A percentile compares a stretch with the other conserved stretches of the same genome.
phyloP scores from a whole-genome alignment of 2,113 vertebrate genomes.

The Podilymbus podiceps region DNA sequence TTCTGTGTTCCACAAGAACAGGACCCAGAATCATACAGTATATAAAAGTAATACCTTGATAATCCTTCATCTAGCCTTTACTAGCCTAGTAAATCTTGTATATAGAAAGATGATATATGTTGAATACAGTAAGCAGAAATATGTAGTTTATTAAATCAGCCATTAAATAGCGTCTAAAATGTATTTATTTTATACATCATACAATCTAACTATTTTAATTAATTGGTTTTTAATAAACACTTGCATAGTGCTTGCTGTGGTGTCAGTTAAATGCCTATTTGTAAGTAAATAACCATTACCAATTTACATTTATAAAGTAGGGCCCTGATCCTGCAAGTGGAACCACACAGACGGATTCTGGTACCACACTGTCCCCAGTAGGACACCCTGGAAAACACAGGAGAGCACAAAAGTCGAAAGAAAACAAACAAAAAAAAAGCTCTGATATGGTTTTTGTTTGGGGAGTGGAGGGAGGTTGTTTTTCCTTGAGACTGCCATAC shows the following conservation, averaged over 20 bases:
- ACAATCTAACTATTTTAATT: slow-evolving; percentile 64
- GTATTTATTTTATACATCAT: slow-evolving; percentile 60
- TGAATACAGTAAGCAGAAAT: slow-evolving; percentile 38
- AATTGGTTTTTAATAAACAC: slow-evolving; percentile 70
- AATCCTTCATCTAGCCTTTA: neutral
- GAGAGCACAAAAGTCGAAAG: neutral
- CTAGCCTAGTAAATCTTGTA: neutral
- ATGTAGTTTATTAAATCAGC: slow-evolving; percentile 47
- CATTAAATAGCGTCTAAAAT: slow-evolving; percentile 63
- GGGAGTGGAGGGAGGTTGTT: rapidly evolving
- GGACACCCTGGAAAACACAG: neutral
- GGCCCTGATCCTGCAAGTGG: neutral
- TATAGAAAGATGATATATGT: slow-evolving; percentile 17
- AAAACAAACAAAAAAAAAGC: neutral
- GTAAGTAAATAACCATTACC: slow-evolving; percentile 58
- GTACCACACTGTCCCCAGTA: neutral
- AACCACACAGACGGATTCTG: neutral
- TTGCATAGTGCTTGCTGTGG: slow-evolving; percentile 56
- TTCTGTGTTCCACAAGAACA: neutral
- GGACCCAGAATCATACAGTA: neutral
- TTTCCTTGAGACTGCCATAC: neutral
- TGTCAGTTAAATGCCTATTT: slow-evolving; percentile 64
- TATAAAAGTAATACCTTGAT: neutral
- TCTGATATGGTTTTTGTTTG: rapidly evolving
- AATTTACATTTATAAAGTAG: slow-evolving; percentile 23